Percentiles rank a stretch among this genome's conserved stretches.
phyloP scores from a whole-genome alignment of 2,797 vertebrate genomes.

The Eulemur rubriventer region DNA sequence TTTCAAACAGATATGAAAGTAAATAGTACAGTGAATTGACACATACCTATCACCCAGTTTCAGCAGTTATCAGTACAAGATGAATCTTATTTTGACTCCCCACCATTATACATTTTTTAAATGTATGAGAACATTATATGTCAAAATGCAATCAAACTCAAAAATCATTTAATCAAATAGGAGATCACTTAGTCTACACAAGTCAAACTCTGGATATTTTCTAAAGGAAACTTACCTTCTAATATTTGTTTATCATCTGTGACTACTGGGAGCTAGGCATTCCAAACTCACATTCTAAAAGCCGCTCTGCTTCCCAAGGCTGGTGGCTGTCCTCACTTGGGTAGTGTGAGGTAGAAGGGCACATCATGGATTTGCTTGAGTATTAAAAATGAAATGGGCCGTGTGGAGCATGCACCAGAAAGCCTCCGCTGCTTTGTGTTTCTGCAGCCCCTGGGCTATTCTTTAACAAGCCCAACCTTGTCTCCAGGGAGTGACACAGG shows the following conservation, averaged over 20 bases:
- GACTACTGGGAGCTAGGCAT: background rate
- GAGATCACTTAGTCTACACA: background rate
- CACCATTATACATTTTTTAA: background rate
- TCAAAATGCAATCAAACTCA: background rate
- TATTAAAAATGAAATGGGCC: background rate
- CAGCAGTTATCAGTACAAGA: background rate
- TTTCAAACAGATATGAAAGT: background rate
- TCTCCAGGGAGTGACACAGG: background rate
- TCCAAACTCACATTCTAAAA: background rate
- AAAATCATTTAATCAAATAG: background rate
- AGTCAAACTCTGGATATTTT: conserved; percentile 13
- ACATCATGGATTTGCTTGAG: background rate
- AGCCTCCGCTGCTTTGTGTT: background rate
- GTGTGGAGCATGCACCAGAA: background rate
- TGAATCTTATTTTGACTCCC: background rate
- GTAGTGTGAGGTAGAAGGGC: background rate
- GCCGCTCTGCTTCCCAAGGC: background rate
- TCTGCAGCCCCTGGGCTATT: background rate
- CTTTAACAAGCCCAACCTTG: background rate
- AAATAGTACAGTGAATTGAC: background rate
- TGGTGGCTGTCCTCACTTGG: background rate
- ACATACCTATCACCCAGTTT: background rate
- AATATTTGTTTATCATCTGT: background rate
- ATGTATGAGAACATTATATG: background rate
- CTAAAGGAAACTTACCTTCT: background rate